Evolutionary conservation across 1,140 invertebrate species (phyloP).

Genomic region (Stegodyphus mimosarum): DNA sequence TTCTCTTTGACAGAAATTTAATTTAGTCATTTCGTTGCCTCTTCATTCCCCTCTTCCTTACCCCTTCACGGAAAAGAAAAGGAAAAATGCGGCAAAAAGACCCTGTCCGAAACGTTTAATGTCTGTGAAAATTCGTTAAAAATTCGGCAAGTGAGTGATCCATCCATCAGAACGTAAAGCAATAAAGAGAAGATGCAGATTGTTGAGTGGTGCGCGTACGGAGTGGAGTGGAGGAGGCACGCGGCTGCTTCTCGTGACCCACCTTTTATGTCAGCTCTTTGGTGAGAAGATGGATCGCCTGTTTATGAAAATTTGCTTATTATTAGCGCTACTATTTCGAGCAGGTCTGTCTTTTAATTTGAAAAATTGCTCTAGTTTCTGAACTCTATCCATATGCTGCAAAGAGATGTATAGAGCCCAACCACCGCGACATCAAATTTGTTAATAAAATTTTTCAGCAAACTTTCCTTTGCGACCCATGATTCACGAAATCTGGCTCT

Average conservation of each 20-base stretch:
- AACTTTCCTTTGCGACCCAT: too few relatives aligned
- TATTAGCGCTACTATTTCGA: background rate
- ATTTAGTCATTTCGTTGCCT: slow-evolving; percentile 34
- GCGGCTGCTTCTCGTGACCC: background rate
- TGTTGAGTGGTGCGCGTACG: slow-evolving; percentile 5
- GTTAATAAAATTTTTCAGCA: too few relatives aligned
- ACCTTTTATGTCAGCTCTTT: background rate
- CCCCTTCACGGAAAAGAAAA: too few relatives aligned
- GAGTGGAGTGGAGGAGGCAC: slow-evolving; percentile 3
- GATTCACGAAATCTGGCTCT: too few relatives aligned
- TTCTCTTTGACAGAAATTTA: slow-evolving; percentile 47
- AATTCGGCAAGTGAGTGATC: slow-evolving; percentile 22
- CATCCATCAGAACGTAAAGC: background rate
- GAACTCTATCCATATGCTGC: too few relatives aligned
- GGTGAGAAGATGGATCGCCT: slow-evolving; percentile 1
- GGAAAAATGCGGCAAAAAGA: background rate
- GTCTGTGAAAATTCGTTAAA: slow-evolving; percentile 6
- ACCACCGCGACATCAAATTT: too few relatives aligned
- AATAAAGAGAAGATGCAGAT: slow-evolving; percentile 21
- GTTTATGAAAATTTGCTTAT: background rate
- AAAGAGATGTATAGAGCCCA: too few relatives aligned
- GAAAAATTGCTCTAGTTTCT: too few relatives aligned
- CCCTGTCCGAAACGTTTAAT: slow-evolving; percentile 32
- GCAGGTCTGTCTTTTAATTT: too few relatives aligned
- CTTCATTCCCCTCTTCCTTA: too few relatives aligned